Evolutionary conservation across 2,797 vertebrate species (phyloP).

Genomic region (Melanotaenia pygmaea): DNA sequence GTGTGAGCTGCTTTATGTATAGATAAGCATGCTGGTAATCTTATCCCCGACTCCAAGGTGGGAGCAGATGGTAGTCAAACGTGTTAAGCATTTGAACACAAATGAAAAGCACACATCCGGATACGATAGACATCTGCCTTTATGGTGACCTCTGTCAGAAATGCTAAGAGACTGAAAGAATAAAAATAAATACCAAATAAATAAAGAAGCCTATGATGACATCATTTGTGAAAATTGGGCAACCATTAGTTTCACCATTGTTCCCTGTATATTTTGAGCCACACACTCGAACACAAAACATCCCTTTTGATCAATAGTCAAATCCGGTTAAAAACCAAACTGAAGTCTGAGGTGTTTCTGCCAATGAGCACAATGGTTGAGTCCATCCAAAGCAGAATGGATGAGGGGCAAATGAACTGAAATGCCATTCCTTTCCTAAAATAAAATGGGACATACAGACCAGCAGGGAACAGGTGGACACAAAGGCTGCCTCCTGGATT

Average conservation of each 20-base stretch:
- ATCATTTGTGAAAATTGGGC: not conserved
- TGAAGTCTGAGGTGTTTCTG: not conserved
- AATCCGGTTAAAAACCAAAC: not conserved
- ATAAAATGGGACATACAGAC: constrained; percentile 80
- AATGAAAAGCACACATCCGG: too few species aligned
- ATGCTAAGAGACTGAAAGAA: not conserved
- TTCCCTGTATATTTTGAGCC: not conserved
- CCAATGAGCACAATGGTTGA: constrained; percentile 50
- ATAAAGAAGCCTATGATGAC: not conserved
- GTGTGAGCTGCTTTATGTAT: not conserved
- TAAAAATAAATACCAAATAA: not conserved
- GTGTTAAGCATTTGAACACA: not conserved
- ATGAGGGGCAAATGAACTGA: constrained; percentile 70
- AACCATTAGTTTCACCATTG: not conserved
- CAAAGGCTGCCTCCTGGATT: constrained; percentile 74
- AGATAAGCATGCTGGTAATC: not conserved
- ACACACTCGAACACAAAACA: not conserved
- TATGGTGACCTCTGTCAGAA: not conserved
- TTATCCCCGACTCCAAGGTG: not conserved
- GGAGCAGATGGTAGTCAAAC: not conserved
- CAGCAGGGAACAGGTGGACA: constrained; percentile 83
- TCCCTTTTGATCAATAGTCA: not conserved
- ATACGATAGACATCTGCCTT: not conserved
- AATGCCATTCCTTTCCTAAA: constrained; percentile 86
- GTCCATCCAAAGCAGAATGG: constrained; percentile 61